phyloP scores from a whole-genome alignment of 2,888 invertebrate species.

The Drosophila maculinotata region DNA sequence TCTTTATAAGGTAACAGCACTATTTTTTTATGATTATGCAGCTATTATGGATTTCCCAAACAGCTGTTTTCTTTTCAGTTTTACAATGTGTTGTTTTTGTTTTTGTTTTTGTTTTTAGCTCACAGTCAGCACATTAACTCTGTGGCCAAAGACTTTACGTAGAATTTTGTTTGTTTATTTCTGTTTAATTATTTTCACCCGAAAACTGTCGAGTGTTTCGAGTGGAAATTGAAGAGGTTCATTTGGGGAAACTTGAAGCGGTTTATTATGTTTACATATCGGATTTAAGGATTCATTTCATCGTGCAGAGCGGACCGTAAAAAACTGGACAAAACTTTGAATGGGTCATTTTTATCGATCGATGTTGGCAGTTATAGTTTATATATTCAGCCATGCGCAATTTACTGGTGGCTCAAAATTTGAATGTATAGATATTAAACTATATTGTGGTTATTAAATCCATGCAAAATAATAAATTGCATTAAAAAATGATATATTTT shows the following conservation, averaged over 20 bases:
- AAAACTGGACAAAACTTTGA: background rate
- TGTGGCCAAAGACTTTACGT: slow-evolving; percentile 37
- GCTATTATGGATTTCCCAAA: slow-evolving; percentile 1
- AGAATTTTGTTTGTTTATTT: slow-evolving; percentile 17
- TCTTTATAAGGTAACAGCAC: slow-evolving; percentile 15
- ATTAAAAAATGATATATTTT: too few relatives aligned
- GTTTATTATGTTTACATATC: slow-evolving; percentile 38
- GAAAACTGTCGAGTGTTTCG: slow-evolving; percentile 26
- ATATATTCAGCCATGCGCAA: background rate
- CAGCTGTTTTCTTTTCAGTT: slow-evolving; percentile 18
- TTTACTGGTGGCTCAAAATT: too few relatives aligned
- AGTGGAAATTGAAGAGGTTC: slow-evolving; percentile 43
- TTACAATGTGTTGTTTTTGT: background rate
- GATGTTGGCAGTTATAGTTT: background rate
- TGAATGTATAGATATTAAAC: too few relatives aligned
- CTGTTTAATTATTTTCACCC: slow-evolving; percentile 5
- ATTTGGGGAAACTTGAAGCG: slow-evolving; percentile 25
- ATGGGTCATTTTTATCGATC: too few relatives aligned
- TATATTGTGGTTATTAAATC: too few relatives aligned
- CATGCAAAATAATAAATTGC: too few relatives aligned
- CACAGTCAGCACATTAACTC: slow-evolving; percentile 25
- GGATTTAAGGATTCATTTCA: slow-evolving; percentile 32
- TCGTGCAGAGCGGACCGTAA: background rate
- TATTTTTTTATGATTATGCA: slow-evolving; percentile 38
- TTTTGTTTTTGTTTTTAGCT: slow-evolving; percentile 1